Conservation (phyloP, 2,113 vertebrate species). For the Halichoerus grypus region DNA sequence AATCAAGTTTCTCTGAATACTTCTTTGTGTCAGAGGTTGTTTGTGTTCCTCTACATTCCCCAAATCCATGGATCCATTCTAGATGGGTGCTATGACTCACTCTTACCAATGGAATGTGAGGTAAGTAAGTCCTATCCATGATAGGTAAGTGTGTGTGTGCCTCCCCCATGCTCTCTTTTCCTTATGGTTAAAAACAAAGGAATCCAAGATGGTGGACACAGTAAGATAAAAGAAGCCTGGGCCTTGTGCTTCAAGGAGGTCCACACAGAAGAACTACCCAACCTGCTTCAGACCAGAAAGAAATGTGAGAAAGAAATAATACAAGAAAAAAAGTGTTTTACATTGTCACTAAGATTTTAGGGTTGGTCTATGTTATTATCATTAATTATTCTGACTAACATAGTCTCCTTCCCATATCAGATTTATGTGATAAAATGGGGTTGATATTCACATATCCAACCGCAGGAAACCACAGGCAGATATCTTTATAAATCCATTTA, state of each 20-base stretch:
- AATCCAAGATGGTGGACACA: not conserved
- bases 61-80: not conserved
- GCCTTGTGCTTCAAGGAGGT: not conserved
- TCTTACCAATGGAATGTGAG: not conserved
- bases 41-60: not conserved
- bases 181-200: not conserved
- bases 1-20: not conserved
- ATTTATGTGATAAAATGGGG: not conserved
- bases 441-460: not conserved
- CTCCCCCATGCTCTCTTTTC: not conserved
- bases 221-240: not conserved
- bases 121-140: not conserved
- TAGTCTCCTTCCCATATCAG: not conserved
- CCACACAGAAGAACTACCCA: not conserved
- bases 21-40: not conserved
- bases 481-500: not conserved
- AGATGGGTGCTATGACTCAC: not conserved
- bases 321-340: not conserved
- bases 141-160: not conserved
- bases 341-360: not conserved
- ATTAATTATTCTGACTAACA: not conserved
- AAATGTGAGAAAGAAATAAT: not conserved
- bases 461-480: not conserved
- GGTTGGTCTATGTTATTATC: not conserved
- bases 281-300: not conserved